Conservation (phyloP, 2,888 invertebrate genomes). For the Euplexia lucipara region DNA sequence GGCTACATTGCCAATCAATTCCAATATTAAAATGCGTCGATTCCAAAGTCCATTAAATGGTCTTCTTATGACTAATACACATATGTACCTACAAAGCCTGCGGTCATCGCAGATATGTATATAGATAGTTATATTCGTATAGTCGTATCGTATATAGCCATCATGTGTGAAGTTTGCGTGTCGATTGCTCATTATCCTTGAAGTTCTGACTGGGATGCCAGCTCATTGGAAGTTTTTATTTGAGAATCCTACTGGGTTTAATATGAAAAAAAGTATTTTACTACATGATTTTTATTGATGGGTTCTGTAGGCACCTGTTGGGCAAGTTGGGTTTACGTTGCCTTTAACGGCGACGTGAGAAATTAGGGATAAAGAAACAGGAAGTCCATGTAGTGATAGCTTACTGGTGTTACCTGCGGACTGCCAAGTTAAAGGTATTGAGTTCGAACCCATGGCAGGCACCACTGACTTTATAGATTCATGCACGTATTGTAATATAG, state of each 20-base stretch:
- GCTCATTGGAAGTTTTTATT: conserved; percentile 18
- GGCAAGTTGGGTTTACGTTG: conserved; percentile 19
- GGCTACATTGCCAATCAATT: conserved; percentile 1
- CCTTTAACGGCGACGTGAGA: not conserved
- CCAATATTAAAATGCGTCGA: conserved; percentile 40
- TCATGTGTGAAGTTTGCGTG: conserved; percentile 47
- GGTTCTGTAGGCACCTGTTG: conserved; percentile 12
- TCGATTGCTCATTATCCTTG: conserved; percentile 56
- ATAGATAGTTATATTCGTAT: conserved; percentile 28
- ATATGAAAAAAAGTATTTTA: not conserved
- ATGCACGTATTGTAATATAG: no score
- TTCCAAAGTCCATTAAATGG: conserved; percentile 41
- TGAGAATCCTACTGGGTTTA: conserved; percentile 5
- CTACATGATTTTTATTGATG: not conserved
- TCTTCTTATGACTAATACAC: no score
- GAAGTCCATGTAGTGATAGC: no score
- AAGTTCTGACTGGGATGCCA: conserved; percentile 33
- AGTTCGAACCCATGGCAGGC: no score
- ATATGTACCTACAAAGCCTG: conserved; percentile 50
- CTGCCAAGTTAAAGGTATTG: no score
- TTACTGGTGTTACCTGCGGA: no score
- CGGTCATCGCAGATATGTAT: conserved; percentile 48
- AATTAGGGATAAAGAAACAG: not conserved
- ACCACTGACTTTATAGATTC: no score
- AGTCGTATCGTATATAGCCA: conserved; percentile 24